These are phyloP conservation scores for Syngnathus typhle DNA, from an alignment of 2,113 vertebrate species.

Conservation along the genomic window DNA sequence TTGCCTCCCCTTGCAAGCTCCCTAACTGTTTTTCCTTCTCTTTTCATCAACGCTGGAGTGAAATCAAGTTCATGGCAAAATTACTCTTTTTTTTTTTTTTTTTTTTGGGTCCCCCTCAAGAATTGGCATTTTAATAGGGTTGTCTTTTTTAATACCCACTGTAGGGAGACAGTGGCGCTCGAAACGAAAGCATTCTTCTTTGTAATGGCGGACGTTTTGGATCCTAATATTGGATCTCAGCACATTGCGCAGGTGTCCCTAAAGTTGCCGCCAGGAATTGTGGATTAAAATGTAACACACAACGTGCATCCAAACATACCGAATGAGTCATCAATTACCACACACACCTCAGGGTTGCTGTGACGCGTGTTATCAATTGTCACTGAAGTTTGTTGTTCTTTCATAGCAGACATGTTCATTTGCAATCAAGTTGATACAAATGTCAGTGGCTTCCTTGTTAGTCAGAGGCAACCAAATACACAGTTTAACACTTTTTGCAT, in stretches of 20 bases:
- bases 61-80: not conserved
- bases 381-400: not conserved
- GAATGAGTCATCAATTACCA: slow-evolving; percentile 1
- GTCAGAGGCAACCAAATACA: slow-evolving; percentile 36
- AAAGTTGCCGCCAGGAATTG: not conserved
- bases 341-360: not conserved
- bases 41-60: not conserved
- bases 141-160: not conserved
- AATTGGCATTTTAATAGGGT: not conserved
- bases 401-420: slow-evolving; percentile 3
- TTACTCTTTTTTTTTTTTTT: not conserved
- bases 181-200: not conserved
- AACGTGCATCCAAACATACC: slow-evolving; percentile 24
- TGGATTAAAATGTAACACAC: not conserved
- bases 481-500: slow-evolving; percentile 60
- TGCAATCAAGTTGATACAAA: not conserved
- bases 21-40: not conserved
- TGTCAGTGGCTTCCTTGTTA: slow-evolving; percentile 42
- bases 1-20: not conserved
- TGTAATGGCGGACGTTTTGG: not conserved
- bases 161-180: not conserved
- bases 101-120: not conserved
- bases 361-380: slow-evolving; percentile 2
- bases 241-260: slow-evolving; percentile 1
- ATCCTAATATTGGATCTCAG: not conserved